Evolutionary conservation across 2,113 vertebrate genomes (phyloP).

Genomic region (Alligator mississippiensis): DNA sequence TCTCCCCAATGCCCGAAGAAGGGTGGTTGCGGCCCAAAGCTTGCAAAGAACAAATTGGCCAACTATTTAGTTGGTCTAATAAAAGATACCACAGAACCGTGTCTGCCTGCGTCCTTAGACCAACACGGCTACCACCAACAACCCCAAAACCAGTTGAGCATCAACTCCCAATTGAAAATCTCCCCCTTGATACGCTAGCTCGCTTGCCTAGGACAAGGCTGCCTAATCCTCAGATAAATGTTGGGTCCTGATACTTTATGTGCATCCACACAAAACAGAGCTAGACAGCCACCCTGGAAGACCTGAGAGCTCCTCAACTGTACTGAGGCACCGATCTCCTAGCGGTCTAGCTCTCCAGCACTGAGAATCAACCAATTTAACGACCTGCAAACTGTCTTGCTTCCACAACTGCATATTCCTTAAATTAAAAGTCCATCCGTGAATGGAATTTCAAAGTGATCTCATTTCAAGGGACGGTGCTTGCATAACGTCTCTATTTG

Average conservation of each 20-base stretch:
- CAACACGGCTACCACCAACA: no score
- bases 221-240: constrained; percentile 18
- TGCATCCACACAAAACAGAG: constrained; percentile 59
- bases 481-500: constrained; percentile 20
- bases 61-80: no score
- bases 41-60: no score
- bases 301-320: constrained; percentile 46
- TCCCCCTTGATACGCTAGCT: constrained; percentile 32
- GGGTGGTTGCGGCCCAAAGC: no score
- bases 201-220: constrained; percentile 36
- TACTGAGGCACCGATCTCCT: background rate
- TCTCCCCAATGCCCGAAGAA: no score
- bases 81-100: no score
- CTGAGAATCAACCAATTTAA: background rate
- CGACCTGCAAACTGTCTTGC: constrained; percentile 6
- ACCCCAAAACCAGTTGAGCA: constrained; percentile 41
- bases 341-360: background rate
- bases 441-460: constrained; percentile 10
- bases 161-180: constrained; percentile 45
- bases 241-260: constrained; percentile 39
- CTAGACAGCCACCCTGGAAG: constrained; percentile 16
- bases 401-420: constrained; percentile 3
- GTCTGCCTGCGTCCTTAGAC: no score
- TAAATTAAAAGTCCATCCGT: constrained; percentile 16
- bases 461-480: background rate